Evolutionary conservation across 2,888 invertebrate genomes (phyloP).

Genomic region (Mimachlamys varia): DNA sequence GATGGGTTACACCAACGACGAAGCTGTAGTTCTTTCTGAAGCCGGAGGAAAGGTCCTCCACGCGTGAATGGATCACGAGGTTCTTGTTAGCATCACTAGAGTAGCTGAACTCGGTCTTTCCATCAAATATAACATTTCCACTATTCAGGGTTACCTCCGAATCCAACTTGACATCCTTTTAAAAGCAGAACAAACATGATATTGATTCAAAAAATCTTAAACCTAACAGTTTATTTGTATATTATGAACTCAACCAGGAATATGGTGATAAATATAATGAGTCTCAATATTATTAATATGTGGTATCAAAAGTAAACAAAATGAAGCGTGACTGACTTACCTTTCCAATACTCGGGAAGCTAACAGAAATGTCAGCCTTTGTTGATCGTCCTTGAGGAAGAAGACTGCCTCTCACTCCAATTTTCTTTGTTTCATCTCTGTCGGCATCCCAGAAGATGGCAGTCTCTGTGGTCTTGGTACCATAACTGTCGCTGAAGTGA

Average conservation of each 20-base stretch:
- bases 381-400: conserved; percentile 52
- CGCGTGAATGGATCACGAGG: conserved; percentile 58
- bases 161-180: conserved; percentile 63
- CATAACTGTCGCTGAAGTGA: conserved; percentile 37
- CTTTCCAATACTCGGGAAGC: conserved; percentile 64
- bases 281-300: too few species aligned
- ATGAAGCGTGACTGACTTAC: conserved; percentile 52
- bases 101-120: conserved; percentile 65
- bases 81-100: conserved; percentile 66
- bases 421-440: conserved; percentile 62
- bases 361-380: conserved; percentile 60
- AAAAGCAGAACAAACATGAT: not conserved
- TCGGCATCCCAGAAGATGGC: conserved; percentile 69
- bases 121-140: conserved; percentile 64
- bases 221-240: too few species aligned
- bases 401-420: conserved; percentile 54
- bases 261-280: too few species aligned
- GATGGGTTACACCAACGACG: conserved; percentile 66
- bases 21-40: conserved; percentile 66
- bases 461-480: conserved; percentile 47
- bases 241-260: too few species aligned
- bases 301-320: not conserved
- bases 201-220: too few species aligned
- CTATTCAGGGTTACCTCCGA: conserved; percentile 63
- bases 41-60: conserved; percentile 62